Base-by-base conservation (phyloP, 2,888 invertebrate species). In the Drosophila pseudotalamancana region DNA sequence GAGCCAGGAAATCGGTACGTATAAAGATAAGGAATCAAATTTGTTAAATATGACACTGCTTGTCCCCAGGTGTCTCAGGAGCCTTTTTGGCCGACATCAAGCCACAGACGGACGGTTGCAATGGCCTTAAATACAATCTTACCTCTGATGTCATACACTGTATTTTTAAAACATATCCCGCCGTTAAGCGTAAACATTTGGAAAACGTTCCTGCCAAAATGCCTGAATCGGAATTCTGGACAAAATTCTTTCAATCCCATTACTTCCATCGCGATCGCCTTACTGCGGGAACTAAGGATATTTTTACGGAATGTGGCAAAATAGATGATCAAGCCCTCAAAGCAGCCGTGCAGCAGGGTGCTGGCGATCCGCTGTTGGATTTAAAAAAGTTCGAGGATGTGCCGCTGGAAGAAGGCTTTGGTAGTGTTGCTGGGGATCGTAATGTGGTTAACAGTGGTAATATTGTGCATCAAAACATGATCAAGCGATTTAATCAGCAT, bases 141-240 rank as follows among this genome's bases (percentile, higher is more conserved):
- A 99, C 98, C 4, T 94, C 96, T 53, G 99, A 99, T 91, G 96
- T 99, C 53, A 99, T 99, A 90, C 97, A 98, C 88, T 97, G 98
- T 84, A 98, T 99, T 92, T 99, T 99, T 91, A 97, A 98, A 92
- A 99, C 99, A 65, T 99, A 99, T 93, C 99, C 99, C 16, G 98
- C 98, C 77, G 99, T 99, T 0, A 96, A 97, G 89, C 96, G 96
- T 93, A 99, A 99, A 93, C 98, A 99, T 91, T 92, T 95, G 59
- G 99, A 99, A 91, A 95, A 97, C 92, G 99, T 99, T 31, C 99
- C 99, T 25, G 94, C 96, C 70, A 97, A 98, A 92, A 94, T 99
- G 94, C 95, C 96, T 0, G 99, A 99, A 92, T 94, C 97, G 0
- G 98, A 99, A 89, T 99, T 99, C 92, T 99, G 99, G 99, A 98